phyloP scores from a whole-genome alignment of 1,140 invertebrate genomes.

The Cheumatopsyche charites region DNA sequence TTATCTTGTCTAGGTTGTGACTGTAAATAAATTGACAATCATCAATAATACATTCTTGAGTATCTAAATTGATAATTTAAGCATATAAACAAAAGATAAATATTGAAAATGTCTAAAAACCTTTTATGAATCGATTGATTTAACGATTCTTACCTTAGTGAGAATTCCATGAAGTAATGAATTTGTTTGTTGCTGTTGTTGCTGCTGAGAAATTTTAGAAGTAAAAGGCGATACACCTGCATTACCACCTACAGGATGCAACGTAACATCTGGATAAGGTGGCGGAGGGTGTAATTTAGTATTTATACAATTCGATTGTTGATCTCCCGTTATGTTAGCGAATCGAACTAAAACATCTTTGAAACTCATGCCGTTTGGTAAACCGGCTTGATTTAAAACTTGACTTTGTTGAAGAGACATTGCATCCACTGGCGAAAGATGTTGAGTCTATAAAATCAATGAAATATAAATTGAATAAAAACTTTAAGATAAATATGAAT shows the following conservation, averaged over 20 bases:
- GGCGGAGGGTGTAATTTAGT: constrained; percentile 63
- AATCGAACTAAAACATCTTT: constrained; percentile 81
- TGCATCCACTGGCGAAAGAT: constrained; percentile 28
- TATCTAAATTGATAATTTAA: background rate
- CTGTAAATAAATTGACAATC: constrained; percentile 42
- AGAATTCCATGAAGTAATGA: constrained; percentile 77
- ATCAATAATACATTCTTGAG: background rate
- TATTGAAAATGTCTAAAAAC: too few species aligned
- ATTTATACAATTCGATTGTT: constrained; percentile 13
- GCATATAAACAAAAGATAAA: too few species aligned
- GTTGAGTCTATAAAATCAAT: constrained; percentile 34
- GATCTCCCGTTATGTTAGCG: constrained; percentile 62
- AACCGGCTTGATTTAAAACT: constrained; percentile 56
- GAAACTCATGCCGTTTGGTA: constrained; percentile 65
- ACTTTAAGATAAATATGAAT: background rate
- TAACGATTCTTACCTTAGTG: too few species aligned
- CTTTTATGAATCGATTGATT: too few species aligned
- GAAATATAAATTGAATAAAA: background rate
- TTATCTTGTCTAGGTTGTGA: constrained; percentile 48
- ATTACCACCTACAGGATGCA: constrained; percentile 69
- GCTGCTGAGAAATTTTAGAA: constrained; percentile 53
- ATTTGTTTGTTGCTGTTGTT: constrained; percentile 59
- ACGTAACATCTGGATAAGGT: constrained; percentile 77
- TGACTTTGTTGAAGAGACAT: constrained; percentile 54
- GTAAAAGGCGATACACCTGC: constrained; percentile 51